Percentiles rank a stretch among this genome's conserved stretches.
Conservation (phyloP, 2,888 invertebrate species). For the Hololepta plana region DNA sequence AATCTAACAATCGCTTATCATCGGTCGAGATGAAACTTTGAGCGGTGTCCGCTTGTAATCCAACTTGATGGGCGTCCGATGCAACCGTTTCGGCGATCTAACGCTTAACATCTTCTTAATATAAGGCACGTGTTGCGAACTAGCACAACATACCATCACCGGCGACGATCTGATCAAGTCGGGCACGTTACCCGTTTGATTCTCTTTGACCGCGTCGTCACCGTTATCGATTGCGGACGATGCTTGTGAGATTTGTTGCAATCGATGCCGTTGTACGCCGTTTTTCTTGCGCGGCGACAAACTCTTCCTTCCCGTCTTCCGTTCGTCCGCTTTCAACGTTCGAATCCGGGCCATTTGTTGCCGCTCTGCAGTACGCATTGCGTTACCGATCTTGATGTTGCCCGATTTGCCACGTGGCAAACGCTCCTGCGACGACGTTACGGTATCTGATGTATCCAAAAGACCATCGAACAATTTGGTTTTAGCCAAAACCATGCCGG, state of each 20-base stretch:
- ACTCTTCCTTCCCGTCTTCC: conserved; percentile 14
- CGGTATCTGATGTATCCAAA: conserved; percentile 15
- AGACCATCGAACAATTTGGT: conserved; percentile 51
- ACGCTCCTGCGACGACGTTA: too few relatives aligned
- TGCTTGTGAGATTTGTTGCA: too few relatives aligned
- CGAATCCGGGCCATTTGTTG: conserved; percentile 13
- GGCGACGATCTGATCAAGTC: too few relatives aligned
- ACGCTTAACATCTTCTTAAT: conserved; percentile 39
- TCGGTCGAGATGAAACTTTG: too few relatives aligned
- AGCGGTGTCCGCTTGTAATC: conserved; percentile 40
- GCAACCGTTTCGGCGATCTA: conserved; percentile 35
- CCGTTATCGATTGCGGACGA: too few relatives aligned
- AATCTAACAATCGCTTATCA: too few relatives aligned
- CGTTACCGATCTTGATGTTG: too few relatives aligned
- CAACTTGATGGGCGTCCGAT: conserved; percentile 27
- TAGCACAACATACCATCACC: too few relatives aligned
- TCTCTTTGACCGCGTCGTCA: too few relatives aligned
- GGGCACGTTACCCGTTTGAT: too few relatives aligned
- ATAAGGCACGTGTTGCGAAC: conserved; percentile 29
- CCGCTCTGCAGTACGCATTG: conserved; percentile 12
- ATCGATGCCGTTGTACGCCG: conserved; percentile 4
- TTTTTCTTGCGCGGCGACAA: conserved; percentile 17
- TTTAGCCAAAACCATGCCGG: conserved; percentile 64
- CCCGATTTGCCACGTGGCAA: too few relatives aligned
- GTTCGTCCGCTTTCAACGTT: conserved; percentile 16